Base-by-base conservation (phyloP, 2,888 invertebrate species). In the Lasiommata megera region DNA sequence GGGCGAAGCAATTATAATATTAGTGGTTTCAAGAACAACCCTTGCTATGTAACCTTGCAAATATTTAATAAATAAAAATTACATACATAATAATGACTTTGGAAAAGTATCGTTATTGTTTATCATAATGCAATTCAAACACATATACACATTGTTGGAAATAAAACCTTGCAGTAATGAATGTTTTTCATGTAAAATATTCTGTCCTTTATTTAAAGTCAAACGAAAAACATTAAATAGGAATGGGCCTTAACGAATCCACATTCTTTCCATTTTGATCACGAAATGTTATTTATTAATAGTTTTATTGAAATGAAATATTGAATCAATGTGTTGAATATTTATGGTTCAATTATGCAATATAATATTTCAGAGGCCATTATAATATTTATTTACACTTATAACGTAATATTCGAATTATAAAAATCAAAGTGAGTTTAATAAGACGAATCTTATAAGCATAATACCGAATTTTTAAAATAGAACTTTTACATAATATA, bases 181-280 rank as follows among this genome's bases (percentile, higher is more conserved):
- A 34, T 11, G 29, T 34, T 47, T 34, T 47, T 31, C 31, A 18
- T 47, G 17, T 18, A 36, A 34, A 47, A 47, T 18, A 47, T 18
- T 11, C 34, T 31, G 31, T 47, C n/a, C 34, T 34, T 29, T 9
- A 16, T 31, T 12, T 46, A 31, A 47, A 34, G n/a, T 36, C n/a
- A 18, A 47, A 47, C 17, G n/a, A 47, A 34, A 18, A 47, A 17
- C 17, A 17, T 36, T 23, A 44, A 44, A 44, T 44, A 44, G 12
- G 12, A 16, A 11, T 29, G 9, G 29, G 29, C 29, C 14, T 16
- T 44, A 44, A 44, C 29, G 29, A 29, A 44, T 16, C 16, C 8
- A 44, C 44, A 44, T 44, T 44, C 14, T 43, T 44, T 31, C 14
- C 11, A 29, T 44, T 44, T 44, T 16, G 29, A 44, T 44, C 44